Evolutionary conservation across 1,140 invertebrate species (phyloP), one percentile per base, ranked within the genome.

Genomic region (Ostrea edulis): DNA sequence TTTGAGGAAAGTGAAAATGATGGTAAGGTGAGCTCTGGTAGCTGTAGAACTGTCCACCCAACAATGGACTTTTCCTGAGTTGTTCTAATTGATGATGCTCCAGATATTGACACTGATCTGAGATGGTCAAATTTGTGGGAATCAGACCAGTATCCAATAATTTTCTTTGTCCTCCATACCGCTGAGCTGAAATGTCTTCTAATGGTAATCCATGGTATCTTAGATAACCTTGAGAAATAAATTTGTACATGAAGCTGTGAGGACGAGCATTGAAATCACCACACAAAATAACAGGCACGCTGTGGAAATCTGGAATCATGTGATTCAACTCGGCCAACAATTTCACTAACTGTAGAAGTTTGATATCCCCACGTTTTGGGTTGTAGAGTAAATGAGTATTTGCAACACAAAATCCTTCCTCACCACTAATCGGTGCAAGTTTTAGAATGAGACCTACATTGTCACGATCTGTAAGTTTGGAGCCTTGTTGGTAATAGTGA

Each of bases 341-440:
- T 62, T 98, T 92, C 92, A 97, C 93, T 5, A 95, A 81, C 95
- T 99, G 98, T 0, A 97, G 98, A 22, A 99, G 95, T 92, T 98
- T 96, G 0, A 99, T 96, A 94, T 99, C 98, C 35, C 97, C 96
- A 51, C 98, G 95, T 91, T 95, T 97, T 0, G 98, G 98, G 96
- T 99, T 99, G 93, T 97, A 99, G 8, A 99, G 95, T n/a, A 99
- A 95, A 95, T 99, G 98, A 0, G 98, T 99, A 5, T 98, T 99
- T 8, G 97, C 98, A 0, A 99, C 96, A 51, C 97, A 96, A 82
- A 98, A 94, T 71, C 88, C 88, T 82, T 88, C 25, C 20, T 88
- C 14, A 68, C 82, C 22, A 84, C 44, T 35, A 2, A 54, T 14
- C 17, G 93, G 92, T 81, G 87, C 86, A 29, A 99, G 96, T 93